A percentile compares a stretch with the other conserved stretches of the same genome.
These are phyloP conservation scores for Dascyllus trimaculatus DNA, from an alignment of 2,113 vertebrate species.

Conservation along the genomic window DNA sequence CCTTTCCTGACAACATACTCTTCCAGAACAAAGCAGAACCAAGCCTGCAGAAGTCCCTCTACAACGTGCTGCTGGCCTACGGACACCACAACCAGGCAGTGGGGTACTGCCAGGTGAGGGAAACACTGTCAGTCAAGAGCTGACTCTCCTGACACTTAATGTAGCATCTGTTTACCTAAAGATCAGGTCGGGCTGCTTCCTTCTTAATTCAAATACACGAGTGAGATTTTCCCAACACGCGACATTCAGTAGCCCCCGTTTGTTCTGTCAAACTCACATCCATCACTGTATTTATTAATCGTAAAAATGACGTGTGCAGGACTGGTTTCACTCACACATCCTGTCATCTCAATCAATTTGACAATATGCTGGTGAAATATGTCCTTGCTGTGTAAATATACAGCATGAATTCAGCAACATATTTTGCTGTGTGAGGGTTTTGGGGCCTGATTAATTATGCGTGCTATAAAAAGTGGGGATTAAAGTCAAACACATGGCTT, in stretches of 20 bases:
- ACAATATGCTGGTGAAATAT: neutral
- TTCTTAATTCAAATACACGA: neutral
- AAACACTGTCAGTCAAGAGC: neutral
- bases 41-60: conserved; percentile 88
- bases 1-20: conserved; percentile 95
- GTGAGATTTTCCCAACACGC: neutral
- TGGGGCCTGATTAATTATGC: no score
- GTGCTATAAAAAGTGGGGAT: no score
- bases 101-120: conserved; percentile 96
- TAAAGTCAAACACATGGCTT: no score
- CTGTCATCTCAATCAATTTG: neutral
- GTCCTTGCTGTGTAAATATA: neutral
- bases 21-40: conserved; percentile 89
- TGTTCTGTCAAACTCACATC: neutral
- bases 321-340: neutral
- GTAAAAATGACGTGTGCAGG: no score
- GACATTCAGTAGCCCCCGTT: neutral
- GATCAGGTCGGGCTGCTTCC: conserved; percentile 23
- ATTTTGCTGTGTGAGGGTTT: neutral
- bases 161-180: conserved; percentile 29
- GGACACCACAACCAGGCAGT: conserved; percentile 92
- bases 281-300: no score
- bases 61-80: conserved; percentile 93
- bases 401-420: neutral
- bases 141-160: neutral